Base-by-base conservation (phyloP, 1,140 invertebrate species). In the Aphidius ervi region DNA sequence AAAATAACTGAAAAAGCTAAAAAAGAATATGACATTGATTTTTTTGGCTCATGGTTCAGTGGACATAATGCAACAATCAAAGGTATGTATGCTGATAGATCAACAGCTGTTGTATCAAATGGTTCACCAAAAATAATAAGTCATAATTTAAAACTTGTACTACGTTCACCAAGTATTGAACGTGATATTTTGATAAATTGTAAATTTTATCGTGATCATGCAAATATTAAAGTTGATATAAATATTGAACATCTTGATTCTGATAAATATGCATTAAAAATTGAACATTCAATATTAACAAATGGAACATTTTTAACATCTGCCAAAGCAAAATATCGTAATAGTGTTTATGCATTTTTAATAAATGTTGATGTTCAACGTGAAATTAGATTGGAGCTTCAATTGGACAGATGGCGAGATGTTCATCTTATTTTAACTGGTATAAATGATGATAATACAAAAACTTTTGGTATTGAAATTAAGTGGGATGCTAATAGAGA, bases 401-500 rank as follows among this genome's bases (percentile, higher is more conserved):
- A 92, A 76, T 71, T 92, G 54, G 89, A 92, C 69, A 89, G 88
- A 69, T 78, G 88, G 61, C 81, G 89, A 49, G 90, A 92, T 70
- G 77, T 93, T n/a, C 85, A 87, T 62, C 68, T 92, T 16, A 82
- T 83, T 2, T 74, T 86, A 54, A 84, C 82, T 40, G 81, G 84
- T 1, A 76, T 84, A 6, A 82, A 85, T 60, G 81, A 82, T 31
- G 70, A 78, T 0, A 69, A 76, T 20, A 81, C 82, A 16, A 88
- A 89, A 67, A 84, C 86, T 56, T 75, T 86, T 5, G 86, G 84
- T 1, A 72, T 88, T 0, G 87, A 88, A 60, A 68, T 93, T 0
- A 90, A 90, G 66, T 93, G 90, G 90, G 89, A 93, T 68, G 88
- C 88, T 0, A 92, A 91, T 74, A 81, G 91, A 8, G 88, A 93